Evolutionary conservation across 2,888 invertebrate genomes (phyloP), one percentile per base, ranked within the genome.

Genomic region (Caenorhabditis zanzibari): DNA sequence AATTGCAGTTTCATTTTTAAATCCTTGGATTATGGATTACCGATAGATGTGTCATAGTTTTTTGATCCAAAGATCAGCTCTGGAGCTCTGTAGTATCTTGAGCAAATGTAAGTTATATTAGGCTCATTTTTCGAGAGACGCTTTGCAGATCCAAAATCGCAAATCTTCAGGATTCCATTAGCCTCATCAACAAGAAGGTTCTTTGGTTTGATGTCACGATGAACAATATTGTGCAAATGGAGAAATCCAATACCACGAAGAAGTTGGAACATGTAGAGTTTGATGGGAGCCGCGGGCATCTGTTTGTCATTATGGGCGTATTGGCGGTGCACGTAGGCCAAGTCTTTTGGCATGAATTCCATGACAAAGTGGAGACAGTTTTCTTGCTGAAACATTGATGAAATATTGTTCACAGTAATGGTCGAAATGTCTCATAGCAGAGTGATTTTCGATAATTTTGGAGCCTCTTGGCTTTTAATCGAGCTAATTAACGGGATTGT

Each of bases 131-230:
- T 68, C 1, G 49, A 66, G 12, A 88, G 73, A 10, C 80, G 72
- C 54, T 90, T 90, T 24, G 90, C 89, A 14, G 88, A 88, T 14
- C 90, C 90, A 69, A 90, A 90, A 59, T 90, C 90, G 19, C 89
- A 90, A 22, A 90, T 82, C 71, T 90, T 90, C 10, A 90, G 68
- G 10, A 86, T 66, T 10, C 88, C 90, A n/a, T 71, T 64, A 22
- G 76, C 82, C 14, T 85, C 79, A 69, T 90, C 88, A 49, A 90
- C 87, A 12, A 90, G 77, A 10, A 90, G 58, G 61, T 90, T 90
- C 38, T 84, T 84, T 10, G 87, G 87, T 47, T 87, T 87, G 44
- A 87, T 85, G 56, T 87, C 87, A 12, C 87, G 84, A 71, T 87
- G 87, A 58, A 83, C 74, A 41, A 87, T 85, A 14, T 79, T 69